Conservation (phyloP, 1,140 invertebrate species). For the Drosophila kikkawai region DNA sequence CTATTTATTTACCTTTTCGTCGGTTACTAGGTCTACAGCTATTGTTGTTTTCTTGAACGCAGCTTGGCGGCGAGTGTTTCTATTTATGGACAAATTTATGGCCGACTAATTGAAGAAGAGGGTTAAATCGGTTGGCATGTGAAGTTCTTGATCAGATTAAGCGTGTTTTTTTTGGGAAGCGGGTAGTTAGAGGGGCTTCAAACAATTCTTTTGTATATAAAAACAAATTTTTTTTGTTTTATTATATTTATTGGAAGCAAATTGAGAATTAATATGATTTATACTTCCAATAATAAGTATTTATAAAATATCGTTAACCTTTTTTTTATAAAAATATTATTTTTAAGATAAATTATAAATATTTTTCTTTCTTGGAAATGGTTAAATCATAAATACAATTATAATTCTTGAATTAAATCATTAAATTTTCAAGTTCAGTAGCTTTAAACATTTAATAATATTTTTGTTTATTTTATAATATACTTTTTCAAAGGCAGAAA, state of each 20-base stretch:
- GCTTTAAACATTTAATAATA: not conserved
- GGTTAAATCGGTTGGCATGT: conserved; percentile 8
- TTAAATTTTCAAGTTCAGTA: not conserved
- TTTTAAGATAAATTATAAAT: not conserved
- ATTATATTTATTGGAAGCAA: no score
- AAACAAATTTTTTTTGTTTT: not conserved
- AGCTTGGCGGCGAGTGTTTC: conserved; percentile 28
- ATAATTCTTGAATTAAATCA: not conserved
- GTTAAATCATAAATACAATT: not conserved
- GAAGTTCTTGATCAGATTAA: conserved; percentile 10
- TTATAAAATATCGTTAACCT: not conserved
- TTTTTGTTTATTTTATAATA: not conserved
- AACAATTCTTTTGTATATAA: not conserved
- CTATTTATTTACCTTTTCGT: conserved; percentile 63
- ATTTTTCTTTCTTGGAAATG: no score
- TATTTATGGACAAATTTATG: conserved; percentile 68
- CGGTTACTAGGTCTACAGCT: conserved; percentile 38
- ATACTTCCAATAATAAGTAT: no score
- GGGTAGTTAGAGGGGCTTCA: not conserved
- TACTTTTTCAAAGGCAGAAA: not conserved
- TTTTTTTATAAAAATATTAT: not conserved
- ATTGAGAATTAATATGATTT: no score
- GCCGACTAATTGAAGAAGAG: conserved; percentile 50
- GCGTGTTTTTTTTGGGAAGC: not conserved
- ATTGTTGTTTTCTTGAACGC: conserved; percentile 27